Evolutionary conservation across 1,140 invertebrate genomes (phyloP), one percentile per base, ranked within the genome.

Genomic region (Galleria mellonella): DNA sequence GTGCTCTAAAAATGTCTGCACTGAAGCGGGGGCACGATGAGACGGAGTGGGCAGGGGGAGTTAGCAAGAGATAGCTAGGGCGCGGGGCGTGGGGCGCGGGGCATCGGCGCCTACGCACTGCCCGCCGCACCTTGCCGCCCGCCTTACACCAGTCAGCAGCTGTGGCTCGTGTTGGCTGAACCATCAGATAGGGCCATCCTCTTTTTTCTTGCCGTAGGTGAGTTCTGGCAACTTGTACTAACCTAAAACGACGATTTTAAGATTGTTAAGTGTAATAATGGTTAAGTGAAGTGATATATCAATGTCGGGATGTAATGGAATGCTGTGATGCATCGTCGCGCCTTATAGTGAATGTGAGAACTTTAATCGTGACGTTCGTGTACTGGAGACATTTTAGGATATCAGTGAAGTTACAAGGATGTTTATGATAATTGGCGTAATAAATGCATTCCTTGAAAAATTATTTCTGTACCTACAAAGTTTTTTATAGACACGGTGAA

Each of bases 131-230:
- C 73, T 79, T 78, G 56, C 72, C 77, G 75, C 75, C 74, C 77
- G 75, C 70, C 64, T 55, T 56, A 55, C 75, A 55, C 73, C 79
- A 86, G 83, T 83, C 83, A 86, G 83, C 82, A 82, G 62, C 67
- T 75, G 79, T 81, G 82, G 60, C 78, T 83, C 83, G 76, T 81
- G 83, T 86, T 86, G 79, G 78, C 81, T 83, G 68, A 82, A 83
- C 78, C 79, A 81, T 82, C 79, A 55, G 66, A 59, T 75, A 75
- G 76, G 72, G 76, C 76, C 78, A 77, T 72, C 76, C 57, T 71
- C 68, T 81, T 79, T 78, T 55, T 76, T 81, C 70, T 74, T 81
- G 53, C 60, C 70, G 66, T 85, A 85, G 82, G 82, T 85, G 82
- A 85, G 82, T 84, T 62, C 46, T 53, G 37, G 69, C 77, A 72